A percentile compares a stretch with the other conserved stretches of the same genome.
phyloP scores from a whole-genome alignment of 2,113 vertebrate species.

The human region DNA sequence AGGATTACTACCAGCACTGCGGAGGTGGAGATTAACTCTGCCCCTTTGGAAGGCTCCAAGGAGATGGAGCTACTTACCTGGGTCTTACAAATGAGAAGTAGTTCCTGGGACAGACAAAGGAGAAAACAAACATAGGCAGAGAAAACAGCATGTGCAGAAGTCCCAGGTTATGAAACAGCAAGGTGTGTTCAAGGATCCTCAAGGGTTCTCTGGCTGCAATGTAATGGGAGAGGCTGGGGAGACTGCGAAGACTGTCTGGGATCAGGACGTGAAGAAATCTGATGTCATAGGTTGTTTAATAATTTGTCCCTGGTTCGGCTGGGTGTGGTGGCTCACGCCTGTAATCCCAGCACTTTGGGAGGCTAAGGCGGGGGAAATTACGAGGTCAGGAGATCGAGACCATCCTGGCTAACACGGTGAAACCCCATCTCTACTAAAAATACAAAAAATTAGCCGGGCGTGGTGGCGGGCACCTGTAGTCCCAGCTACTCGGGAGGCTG shows the following conservation, averaged over 20 bases:
- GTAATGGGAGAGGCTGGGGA: not conserved
- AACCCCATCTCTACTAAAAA: no score
- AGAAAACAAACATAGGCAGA: not conserved
- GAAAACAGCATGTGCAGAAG: not conserved
- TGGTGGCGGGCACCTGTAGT: no score
- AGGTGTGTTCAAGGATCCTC: not conserved
- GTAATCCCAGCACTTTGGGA: no score
- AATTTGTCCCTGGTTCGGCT: not conserved
- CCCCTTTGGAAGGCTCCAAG: not conserved
- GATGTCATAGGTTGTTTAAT: not conserved
- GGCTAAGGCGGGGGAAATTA: no score
- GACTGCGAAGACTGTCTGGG: not conserved
- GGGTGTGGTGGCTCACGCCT: no score
- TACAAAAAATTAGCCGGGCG: no score
- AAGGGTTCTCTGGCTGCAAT: not conserved
- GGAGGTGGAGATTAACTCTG: not conserved
- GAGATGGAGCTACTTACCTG: not conserved
- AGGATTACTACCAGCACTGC: no score
- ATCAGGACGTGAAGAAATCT: no score
- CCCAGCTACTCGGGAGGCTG: no score
- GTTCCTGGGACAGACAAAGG: not conserved
- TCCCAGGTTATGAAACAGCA: not conserved
- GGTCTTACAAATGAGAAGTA: not conserved
- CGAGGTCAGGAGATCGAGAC: no score
- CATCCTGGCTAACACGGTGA: no score